A percentile compares a stretch with the other conserved stretches of the same genome.
These are phyloP conservation scores for Andricus grossulariae DNA, from an alignment of 1,140 invertebrate genomes.

Conservation along the genomic window DNA sequence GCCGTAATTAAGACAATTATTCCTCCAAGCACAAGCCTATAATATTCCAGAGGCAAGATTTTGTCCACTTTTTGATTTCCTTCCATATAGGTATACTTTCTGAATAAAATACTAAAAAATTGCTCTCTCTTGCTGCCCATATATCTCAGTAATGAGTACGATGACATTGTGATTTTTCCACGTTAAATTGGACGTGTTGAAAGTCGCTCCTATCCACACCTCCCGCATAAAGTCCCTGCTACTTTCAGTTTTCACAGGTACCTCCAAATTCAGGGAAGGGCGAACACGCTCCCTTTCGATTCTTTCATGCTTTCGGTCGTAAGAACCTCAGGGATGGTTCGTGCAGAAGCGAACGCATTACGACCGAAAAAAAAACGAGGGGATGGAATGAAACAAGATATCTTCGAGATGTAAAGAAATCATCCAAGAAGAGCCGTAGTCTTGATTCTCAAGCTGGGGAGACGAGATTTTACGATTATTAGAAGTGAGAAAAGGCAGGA, in stretches of 20 bases:
- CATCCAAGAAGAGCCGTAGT: not conserved
- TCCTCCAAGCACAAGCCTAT: no score
- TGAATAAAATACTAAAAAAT: no score
- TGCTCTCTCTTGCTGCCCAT: no score
- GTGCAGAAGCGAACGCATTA: not conserved
- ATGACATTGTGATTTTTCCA: not conserved
- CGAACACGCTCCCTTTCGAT: not conserved
- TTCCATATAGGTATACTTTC: no score
- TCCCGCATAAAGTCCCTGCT: not conserved
- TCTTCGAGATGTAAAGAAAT: not conserved
- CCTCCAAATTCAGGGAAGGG: not conserved
- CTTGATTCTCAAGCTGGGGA: not conserved
- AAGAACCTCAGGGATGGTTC: not conserved
- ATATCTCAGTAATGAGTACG: no score
- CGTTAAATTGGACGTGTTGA: not conserved
- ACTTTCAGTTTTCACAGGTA: not conserved
- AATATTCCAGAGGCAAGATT: no score
- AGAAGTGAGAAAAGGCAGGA: not conserved
- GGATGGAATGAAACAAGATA: not conserved
- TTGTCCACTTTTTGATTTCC: no score
- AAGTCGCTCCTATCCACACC: not conserved
- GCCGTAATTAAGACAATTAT: no score
- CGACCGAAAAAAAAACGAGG: not conserved
- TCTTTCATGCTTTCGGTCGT: constrained; percentile 8
- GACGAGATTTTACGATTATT: not conserved